Conservation (phyloP, 2,888 invertebrate genomes). For the Capitulum mitella region DNA sequence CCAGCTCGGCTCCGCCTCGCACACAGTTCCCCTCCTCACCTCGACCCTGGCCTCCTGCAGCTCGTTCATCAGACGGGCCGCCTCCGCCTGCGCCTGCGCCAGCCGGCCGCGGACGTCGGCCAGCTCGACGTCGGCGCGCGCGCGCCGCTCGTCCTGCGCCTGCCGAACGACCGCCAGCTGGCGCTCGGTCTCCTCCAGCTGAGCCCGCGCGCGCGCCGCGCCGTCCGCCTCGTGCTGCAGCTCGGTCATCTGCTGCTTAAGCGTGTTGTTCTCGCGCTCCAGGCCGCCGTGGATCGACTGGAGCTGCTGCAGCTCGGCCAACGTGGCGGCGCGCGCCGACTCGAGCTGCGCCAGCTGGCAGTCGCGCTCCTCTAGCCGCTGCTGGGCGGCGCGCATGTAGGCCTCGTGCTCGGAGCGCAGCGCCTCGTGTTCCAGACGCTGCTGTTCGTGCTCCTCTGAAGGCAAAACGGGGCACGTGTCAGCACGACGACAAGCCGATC, state of each 20-base stretch:
- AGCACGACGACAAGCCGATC: too few relatives aligned
- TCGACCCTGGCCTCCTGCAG: conserved; percentile 11
- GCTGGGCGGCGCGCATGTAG: not conserved
- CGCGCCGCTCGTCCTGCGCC: not conserved
- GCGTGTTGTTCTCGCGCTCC: conserved; percentile 24
- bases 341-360: conserved; percentile 14
- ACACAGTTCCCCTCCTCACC: not conserved
- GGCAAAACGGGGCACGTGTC: too few relatives aligned
- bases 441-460: conserved; percentile 13
- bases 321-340: not conserved
- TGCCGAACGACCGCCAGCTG: not conserved
- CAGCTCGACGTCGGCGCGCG: not conserved
- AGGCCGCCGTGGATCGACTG: conserved; percentile 18
- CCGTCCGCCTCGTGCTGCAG: conserved; percentile 5
- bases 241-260: conserved; percentile 22
- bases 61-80: not conserved
- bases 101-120: not conserved
- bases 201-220: not conserved
- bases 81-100: not conserved
- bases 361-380: conserved; percentile 10
- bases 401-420: not conserved
- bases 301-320: conserved; percentile 23
- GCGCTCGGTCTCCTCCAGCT: not conserved
- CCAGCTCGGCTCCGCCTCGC: not conserved
- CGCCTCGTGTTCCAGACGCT: not conserved